phyloP scores from a whole-genome alignment of 2,888 invertebrate genomes.

The Stenodera caucasica region DNA sequence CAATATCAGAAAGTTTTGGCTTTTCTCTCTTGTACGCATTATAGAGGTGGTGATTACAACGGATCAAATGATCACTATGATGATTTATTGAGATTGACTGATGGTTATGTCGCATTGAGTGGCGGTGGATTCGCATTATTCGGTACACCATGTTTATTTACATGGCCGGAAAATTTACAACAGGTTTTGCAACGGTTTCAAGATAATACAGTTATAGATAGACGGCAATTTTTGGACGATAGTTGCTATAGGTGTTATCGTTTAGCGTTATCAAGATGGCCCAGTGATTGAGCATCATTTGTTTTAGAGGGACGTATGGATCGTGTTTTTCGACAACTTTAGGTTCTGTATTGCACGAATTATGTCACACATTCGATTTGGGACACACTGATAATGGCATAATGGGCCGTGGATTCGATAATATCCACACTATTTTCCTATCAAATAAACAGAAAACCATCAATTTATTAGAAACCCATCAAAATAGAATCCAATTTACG shows the following conservation, averaged over 20 bases:
- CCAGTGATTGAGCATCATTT: too few species aligned
- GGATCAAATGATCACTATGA: slow-evolving; percentile 57
- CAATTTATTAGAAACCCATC: slow-evolving; percentile 27
- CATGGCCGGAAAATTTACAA: slow-evolving; percentile 78
- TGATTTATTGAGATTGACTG: slow-evolving; percentile 68
- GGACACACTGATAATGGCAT: slow-evolving; percentile 90
- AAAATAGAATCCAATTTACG: slow-evolving; percentile 41
- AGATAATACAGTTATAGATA: slow-evolving; percentile 68
- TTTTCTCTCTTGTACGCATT: slow-evolving; percentile 81
- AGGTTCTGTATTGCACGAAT: slow-evolving; percentile 90
- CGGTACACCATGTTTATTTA: slow-evolving; percentile 86
- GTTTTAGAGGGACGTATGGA: slow-evolving; percentile 73
- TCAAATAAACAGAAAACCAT: slow-evolving; percentile 13
- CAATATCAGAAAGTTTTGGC: slow-evolving; percentile 80
- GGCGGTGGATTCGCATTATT: slow-evolving; percentile 90
- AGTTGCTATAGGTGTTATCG: slow-evolving; percentile 74
- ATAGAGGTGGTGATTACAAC: slow-evolving; percentile 38
- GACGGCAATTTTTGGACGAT: slow-evolving; percentile 80
- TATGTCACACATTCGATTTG: slow-evolving; percentile 92
- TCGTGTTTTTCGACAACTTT: slow-evolving; percentile 89
- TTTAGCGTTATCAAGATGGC: neutral
- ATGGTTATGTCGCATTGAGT: slow-evolving; percentile 87
- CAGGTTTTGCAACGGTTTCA: slow-evolving; percentile 67
- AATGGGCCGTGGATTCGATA: slow-evolving; percentile 90
- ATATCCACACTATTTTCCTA: slow-evolving; percentile 76